phyloP scores from a whole-genome alignment of 30 jellyfish, hydroid and myxozoan genomes.

The Cassiopea andromeda region DNA sequence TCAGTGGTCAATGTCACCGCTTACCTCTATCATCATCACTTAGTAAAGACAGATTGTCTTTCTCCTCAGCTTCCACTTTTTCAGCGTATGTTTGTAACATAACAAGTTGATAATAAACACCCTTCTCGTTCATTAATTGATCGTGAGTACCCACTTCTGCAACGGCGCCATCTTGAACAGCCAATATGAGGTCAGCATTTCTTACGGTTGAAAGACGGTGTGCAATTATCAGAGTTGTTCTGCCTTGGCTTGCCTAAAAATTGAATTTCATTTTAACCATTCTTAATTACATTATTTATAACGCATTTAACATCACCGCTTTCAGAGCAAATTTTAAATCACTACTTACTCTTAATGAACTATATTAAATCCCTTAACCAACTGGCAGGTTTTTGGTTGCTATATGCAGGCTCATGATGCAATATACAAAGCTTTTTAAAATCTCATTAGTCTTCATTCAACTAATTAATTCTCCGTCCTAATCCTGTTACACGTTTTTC shows the following conservation, averaged over 20 bases:
- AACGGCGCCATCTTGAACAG: slow-evolving; percentile 87
- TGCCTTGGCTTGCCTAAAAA: slow-evolving; percentile 94
- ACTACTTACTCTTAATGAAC: too few species aligned
- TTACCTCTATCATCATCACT: slow-evolving; percentile 79
- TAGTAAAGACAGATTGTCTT: slow-evolving; percentile 59
- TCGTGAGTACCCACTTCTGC: slow-evolving; percentile 95
- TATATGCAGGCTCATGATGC: too few species aligned
- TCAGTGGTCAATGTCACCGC: background rate
- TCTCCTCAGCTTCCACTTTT: slow-evolving; percentile 71
- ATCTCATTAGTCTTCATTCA: too few species aligned
- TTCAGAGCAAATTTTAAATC: too few species aligned
- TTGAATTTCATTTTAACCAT: background rate
- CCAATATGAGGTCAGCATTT: slow-evolving; percentile 92
- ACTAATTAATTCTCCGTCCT: too few species aligned
- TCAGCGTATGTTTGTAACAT: slow-evolving; percentile 86
- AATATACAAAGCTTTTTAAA: too few species aligned
- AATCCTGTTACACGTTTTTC: too few species aligned
- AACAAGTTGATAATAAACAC: slow-evolving; percentile 91
- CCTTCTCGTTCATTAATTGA: slow-evolving; percentile 83
- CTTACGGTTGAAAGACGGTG: slow-evolving; percentile 96
- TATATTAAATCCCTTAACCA: too few species aligned
- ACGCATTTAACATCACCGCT: background rate
- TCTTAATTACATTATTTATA: too few species aligned
- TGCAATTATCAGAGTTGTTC: slow-evolving; percentile 96
- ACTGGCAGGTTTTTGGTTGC: too few species aligned